phyloP scores from a whole-genome alignment of 1,140 invertebrate genomes.

The Heliothis virescens region DNA sequence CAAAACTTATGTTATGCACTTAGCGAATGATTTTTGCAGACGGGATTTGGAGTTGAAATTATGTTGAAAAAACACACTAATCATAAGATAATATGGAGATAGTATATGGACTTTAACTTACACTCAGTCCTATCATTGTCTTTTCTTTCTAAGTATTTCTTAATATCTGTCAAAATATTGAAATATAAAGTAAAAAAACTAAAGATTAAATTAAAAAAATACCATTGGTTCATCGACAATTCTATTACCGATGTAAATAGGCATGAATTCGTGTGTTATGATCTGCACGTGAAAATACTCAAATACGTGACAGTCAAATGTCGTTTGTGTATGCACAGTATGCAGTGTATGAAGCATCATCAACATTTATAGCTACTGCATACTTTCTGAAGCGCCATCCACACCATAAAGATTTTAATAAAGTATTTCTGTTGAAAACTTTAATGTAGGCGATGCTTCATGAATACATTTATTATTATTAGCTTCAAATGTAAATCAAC shows the following conservation, averaged over 20 bases:
- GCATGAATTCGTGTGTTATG: constrained; percentile 19
- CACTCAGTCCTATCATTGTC: no score
- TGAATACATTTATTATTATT: constrained; percentile 20
- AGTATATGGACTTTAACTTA: no score
- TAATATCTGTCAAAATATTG: no score
- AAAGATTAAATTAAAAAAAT: no score
- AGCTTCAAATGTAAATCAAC: constrained; percentile 37
- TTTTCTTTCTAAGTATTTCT: no score
- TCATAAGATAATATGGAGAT: no score
- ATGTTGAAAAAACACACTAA: no score
- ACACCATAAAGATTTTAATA: constrained; percentile 17
- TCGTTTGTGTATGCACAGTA: constrained; percentile 5
- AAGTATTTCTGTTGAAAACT: constrained; percentile 31
- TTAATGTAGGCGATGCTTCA: constrained; percentile 8
- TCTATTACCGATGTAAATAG: background rate
- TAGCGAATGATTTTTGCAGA: background rate
- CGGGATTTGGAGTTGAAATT: background rate
- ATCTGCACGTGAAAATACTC: background rate
- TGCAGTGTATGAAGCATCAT: constrained; percentile 6
- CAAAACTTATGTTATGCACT: constrained; percentile 1
- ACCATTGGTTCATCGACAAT: background rate
- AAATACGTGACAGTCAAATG: background rate
- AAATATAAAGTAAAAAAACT: no score
- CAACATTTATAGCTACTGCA: constrained; percentile 16
- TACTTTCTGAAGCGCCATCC: constrained; percentile 22